A percentile compares a stretch with the other conserved stretches of the same genome.
Conservation (phyloP, 35 echinoderm and acorn worm species). For the Lytechinus pictus region DNA sequence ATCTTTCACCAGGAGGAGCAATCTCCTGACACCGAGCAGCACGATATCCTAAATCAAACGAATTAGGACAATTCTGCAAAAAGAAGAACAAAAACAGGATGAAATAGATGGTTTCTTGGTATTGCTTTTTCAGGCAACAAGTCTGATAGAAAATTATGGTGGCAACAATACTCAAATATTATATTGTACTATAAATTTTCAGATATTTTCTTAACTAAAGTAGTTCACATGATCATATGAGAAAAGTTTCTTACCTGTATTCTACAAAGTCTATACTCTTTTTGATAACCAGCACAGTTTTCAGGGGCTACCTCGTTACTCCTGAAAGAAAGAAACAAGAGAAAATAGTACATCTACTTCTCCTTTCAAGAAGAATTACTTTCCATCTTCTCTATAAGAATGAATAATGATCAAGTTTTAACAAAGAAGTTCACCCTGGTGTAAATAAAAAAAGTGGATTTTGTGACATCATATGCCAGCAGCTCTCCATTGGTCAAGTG, state of each 20-base stretch:
- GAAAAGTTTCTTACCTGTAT: conserved; percentile 15
- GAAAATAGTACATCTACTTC: neutral
- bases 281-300: neutral
- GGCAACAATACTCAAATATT: too few species aligned
- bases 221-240: neutral
- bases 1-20: neutral
- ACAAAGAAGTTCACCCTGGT: too few species aligned
- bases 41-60: conserved; percentile 36
- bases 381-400: too few species aligned
- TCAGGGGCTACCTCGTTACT: neutral
- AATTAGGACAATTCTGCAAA: conserved; percentile 30
- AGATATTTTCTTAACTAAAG: neutral
- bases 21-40: conserved; percentile 25
- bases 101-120: too few species aligned
- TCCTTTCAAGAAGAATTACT: too few species aligned
- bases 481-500: too few species aligned
- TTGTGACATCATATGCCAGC: too few species aligned
- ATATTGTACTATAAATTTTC: neutral
- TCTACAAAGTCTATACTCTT: conserved; percentile 50
- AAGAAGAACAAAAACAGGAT: neutral
- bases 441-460: too few species aligned
- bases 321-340: neutral
- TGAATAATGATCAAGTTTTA: too few species aligned
- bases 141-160: too few species aligned
- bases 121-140: too few species aligned